Base-by-base conservation (phyloP, 2,888 invertebrate genomes). In the Eupsilia transversa region DNA sequence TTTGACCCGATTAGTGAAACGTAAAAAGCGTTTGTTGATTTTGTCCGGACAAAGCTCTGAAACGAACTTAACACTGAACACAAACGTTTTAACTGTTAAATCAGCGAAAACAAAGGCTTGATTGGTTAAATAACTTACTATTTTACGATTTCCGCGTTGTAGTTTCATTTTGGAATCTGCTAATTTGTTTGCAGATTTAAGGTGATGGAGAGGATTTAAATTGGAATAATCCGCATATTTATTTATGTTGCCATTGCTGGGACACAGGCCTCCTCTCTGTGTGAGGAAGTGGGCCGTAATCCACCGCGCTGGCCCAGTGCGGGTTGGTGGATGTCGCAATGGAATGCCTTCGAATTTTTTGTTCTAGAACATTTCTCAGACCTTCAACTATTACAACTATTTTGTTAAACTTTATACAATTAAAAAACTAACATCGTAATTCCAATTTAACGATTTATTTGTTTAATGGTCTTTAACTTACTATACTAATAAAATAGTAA, bases 11-110 rank as follows among this genome's bases (percentile, higher is more conserved):
- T 88, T 88, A 84, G 83, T 33, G 56, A 4, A 66, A 70, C 76
- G 80, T 80, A 81, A 88, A 88, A 86, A 84, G 74, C 80, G 61
- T 54, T 30, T 79, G 85, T 87, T 85, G 80, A 84, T 76, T 85
- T 84, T 80, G 59, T 33, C 60, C 74, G 76, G 69, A 80, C 87
- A 85, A 87, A 88, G 84, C 80, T 77, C 70, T 63, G 70, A 81
- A 87, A 79, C 76, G 75, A 74, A 82, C 80, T 80, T 79, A 81
- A 77, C 75, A 59, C 49, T 33, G 74, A 70, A 81, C 61, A 81
- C 88, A 87, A 83, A 84, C 67, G 82, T 79, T 85, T 83, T 79
- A 80, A 79, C 83, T 68, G 79, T 65, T 80, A 79, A 87, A 86
- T 86, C 72, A 82, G 72, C 67, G 61, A 78, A 81, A 79, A 83